phyloP scores from a whole-genome alignment of 1,140 invertebrate genomes.

The Drosophila nigromelanica region DNA sequence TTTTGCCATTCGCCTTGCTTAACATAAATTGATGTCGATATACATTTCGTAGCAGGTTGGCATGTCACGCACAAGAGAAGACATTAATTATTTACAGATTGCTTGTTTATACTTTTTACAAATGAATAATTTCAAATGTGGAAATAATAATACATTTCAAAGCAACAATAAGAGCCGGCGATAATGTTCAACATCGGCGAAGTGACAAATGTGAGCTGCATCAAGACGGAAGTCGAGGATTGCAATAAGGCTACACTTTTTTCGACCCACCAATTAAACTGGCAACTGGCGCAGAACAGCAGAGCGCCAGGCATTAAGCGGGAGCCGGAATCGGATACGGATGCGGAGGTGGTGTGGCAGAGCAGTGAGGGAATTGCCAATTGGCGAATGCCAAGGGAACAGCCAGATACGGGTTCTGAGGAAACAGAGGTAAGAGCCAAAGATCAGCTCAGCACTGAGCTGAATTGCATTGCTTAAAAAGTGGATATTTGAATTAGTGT shows the following conservation, averaged over 20 bases:
- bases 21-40: background rate
- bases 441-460: too few relatives aligned
- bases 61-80: background rate
- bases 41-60: background rate
- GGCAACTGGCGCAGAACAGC: slow-evolving; percentile 2
- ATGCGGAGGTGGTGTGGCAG: background rate
- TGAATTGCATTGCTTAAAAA: too few relatives aligned
- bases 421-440: slow-evolving; percentile 14
- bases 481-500: too few relatives aligned
- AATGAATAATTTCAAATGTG: background rate
- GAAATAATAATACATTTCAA: too few relatives aligned
- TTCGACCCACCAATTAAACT: slow-evolving; percentile 7
- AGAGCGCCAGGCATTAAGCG: background rate
- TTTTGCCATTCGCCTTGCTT: background rate
- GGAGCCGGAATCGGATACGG: background rate
- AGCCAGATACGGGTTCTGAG: slow-evolving; percentile 4
- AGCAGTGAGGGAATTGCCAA: background rate
- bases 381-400: slow-evolving; percentile 2
- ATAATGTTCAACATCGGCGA: background rate
- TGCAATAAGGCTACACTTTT: background rate
- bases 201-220: background rate
- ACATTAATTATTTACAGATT: background rate
- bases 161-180: background rate
- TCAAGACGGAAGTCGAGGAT: slow-evolving; percentile 8
- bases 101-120: slow-evolving; percentile 13